phyloP scores from a whole-genome alignment of 2,113 vertebrate species.

The Capra hircus region DNA sequence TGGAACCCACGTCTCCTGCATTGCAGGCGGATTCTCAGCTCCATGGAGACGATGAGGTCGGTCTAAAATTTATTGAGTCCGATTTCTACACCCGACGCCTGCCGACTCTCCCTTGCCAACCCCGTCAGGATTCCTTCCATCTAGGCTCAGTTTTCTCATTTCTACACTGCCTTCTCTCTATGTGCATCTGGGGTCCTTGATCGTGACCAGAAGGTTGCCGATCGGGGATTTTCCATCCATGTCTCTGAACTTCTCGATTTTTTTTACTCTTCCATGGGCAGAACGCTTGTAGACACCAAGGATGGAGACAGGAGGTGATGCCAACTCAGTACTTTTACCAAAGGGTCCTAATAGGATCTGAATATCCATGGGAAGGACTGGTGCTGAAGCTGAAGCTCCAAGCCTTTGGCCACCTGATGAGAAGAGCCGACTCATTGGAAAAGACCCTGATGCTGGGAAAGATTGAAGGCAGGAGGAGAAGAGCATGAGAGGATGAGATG shows the following conservation, averaged over 20 bases:
- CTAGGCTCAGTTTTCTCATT: fast-evolving
- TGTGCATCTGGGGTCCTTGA: too few relatives aligned
- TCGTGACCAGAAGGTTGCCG: not conserved
- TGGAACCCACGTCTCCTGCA: not conserved
- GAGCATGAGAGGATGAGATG: not conserved
- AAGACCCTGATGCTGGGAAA: not conserved
- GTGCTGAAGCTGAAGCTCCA: not conserved
- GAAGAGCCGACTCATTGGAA: not conserved
- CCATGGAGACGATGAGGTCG: fast-evolving
- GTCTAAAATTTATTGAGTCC: not conserved
- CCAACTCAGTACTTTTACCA: too few relatives aligned
- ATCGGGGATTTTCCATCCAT: fast-evolving
- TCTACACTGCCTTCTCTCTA: fast-evolving
- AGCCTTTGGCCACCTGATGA: not conserved
- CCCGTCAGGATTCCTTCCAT: fast-evolving
- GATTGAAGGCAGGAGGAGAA: not conserved
- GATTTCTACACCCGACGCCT: fast-evolving
- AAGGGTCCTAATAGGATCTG: too few relatives aligned
- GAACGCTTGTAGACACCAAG: too few relatives aligned
- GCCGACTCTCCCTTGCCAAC: fast-evolving
- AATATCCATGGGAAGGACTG: not conserved
- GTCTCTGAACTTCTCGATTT: not conserved
- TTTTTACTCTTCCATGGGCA: too few relatives aligned
- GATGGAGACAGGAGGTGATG: too few relatives aligned
- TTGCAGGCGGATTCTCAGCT: fast-evolving